phyloP scores from a whole-genome alignment of 1,140 invertebrate species.

The Zaprionus davidi region DNA sequence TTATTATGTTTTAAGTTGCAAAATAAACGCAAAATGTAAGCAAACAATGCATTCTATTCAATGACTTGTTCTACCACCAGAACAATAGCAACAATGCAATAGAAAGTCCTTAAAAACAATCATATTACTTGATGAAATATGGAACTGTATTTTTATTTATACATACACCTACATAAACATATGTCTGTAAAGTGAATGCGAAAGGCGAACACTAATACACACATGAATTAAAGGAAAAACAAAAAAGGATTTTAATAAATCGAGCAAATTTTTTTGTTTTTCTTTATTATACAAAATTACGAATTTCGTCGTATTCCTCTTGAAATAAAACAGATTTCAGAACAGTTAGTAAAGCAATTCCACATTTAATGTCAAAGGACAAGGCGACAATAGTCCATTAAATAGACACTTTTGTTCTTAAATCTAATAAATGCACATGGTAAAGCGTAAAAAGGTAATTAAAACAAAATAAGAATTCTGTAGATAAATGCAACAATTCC shows the following conservation, averaged over 20 bases:
- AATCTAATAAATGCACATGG: slow-evolving; percentile 73
- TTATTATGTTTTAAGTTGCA: slow-evolving; percentile 82
- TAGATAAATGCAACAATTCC: slow-evolving; percentile 67
- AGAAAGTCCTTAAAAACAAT: slow-evolving; percentile 24
- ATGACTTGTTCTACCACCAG: slow-evolving; percentile 28
- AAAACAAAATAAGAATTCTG: slow-evolving; percentile 30
- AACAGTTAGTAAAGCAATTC: slow-evolving; percentile 2
- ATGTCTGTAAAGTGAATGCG: slow-evolving; percentile 38
- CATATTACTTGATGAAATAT: slow-evolving; percentile 26
- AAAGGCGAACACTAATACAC: slow-evolving; percentile 41
- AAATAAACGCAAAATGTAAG: slow-evolving; percentile 79
- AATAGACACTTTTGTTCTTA: slow-evolving; percentile 60
- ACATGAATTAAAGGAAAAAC: slow-evolving; percentile 57
- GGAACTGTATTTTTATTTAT: slow-evolving; percentile 46
- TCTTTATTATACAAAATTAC: slow-evolving; percentile 16
- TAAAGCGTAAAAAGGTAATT: slow-evolving; percentile 37
- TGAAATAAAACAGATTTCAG: slow-evolving; percentile 7
- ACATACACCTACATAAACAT: slow-evolving; percentile 18
- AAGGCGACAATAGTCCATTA: slow-evolving; percentile 57
- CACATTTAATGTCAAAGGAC: slow-evolving; percentile 47
- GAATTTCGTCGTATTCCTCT: neutral
- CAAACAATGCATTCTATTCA: slow-evolving; percentile 46
- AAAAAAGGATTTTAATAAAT: slow-evolving; percentile 39
- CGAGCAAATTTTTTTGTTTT: slow-evolving; percentile 55
- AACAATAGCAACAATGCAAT: slow-evolving; percentile 35